Evolutionary conservation across 2,888 invertebrate species (phyloP).

Genomic region (Rotaria sp.): DNA sequence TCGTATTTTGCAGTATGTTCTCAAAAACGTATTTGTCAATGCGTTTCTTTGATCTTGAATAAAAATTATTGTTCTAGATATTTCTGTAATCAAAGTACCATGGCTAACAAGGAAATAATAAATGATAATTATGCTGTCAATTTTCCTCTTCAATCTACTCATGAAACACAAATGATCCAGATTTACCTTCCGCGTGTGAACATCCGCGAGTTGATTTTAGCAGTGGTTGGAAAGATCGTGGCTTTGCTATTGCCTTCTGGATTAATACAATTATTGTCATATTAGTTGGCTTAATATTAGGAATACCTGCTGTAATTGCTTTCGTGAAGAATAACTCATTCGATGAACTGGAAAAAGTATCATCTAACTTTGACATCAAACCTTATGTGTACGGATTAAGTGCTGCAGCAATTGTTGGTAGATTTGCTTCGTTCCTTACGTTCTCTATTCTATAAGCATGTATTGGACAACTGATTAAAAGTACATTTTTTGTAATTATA

Average conservation of each 20-base stretch:
- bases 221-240: not conserved
- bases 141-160: not conserved
- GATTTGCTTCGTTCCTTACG: not conserved
- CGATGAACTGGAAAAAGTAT: accelerated
- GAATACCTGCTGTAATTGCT: not conserved
- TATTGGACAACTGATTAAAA: not conserved
- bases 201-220: not conserved
- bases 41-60: too few species aligned
- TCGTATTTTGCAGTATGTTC: too few species aligned
- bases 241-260: not conserved
- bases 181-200: not conserved
- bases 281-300: not conserved
- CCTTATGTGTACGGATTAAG: not conserved
- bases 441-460: not conserved
- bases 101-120: too few species aligned
- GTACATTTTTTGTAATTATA: not conserved
- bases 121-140: too few species aligned
- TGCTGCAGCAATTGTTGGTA: not conserved
- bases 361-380: not conserved
- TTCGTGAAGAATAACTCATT: not conserved
- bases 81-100: too few species aligned
- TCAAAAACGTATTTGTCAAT: too few species aligned
- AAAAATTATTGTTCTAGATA: too few species aligned
- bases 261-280: not conserved
- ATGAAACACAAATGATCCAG: not conserved